Percentiles rank a stretch among this genome's conserved stretches.
phyloP scores from a whole-genome alignment of 2,797 vertebrate species.

The Dermochelys coriacea region DNA sequence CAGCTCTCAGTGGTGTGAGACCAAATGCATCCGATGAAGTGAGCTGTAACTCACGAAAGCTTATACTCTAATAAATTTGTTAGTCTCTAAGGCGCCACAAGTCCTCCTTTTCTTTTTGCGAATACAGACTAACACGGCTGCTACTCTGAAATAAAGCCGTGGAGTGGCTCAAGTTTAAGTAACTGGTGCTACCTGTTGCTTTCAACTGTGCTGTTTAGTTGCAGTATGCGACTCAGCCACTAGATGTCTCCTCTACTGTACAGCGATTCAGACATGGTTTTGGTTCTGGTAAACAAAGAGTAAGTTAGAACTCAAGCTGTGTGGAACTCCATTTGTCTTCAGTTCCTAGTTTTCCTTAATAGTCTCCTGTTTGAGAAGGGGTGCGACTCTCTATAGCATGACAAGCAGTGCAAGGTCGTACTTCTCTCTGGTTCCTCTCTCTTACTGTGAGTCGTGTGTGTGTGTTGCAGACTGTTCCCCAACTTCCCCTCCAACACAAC shows the following conservation, averaged over 20 bases:
- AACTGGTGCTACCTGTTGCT: neutral
- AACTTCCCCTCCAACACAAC: neutral
- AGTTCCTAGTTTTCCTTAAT: neutral
- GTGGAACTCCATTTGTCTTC: neutral
- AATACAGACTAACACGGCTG: no score
- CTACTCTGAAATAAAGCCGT: no score
- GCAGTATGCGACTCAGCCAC: constrained; percentile 23
- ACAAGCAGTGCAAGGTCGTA: neutral
- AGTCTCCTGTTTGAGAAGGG: neutral
- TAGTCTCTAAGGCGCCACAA: no score
- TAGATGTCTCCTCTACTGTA: constrained; percentile 53
- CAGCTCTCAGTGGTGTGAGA: neutral
- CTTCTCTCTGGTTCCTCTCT: neutral
- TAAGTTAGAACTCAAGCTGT: neutral
- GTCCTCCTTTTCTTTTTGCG: no score
- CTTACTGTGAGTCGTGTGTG: neutral
- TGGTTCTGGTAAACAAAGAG: constrained; percentile 39
- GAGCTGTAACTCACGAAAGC: no score
- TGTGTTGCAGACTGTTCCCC: neutral
- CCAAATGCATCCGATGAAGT: no score
- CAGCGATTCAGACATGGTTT: neutral
- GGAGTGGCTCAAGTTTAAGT: accelerated
- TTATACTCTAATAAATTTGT: no score
- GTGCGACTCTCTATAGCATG: neutral
- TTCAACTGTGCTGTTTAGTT: neutral